Percentiles rank a stretch among this genome's conserved stretches.
These are phyloP conservation scores for Pocillopora verrucosa DNA, from an alignment of 64 coral and sea anemone genomes.

Conservation along the genomic window DNA sequence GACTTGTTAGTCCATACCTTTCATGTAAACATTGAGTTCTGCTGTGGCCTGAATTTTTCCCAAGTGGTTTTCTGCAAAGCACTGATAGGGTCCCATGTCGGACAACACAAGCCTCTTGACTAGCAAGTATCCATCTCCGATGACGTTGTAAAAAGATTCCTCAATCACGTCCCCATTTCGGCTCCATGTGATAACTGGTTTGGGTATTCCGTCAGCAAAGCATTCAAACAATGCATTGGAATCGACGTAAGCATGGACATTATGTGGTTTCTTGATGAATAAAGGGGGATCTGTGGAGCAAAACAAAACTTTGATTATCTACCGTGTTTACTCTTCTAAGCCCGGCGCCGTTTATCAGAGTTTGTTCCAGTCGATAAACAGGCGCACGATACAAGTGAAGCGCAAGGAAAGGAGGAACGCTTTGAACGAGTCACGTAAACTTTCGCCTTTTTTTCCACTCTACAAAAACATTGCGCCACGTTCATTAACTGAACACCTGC, in stretches of 20 bases:
- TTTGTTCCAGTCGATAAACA: too few species aligned
- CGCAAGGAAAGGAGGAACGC: too few species aligned
- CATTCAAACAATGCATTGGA: conserved; percentile 61
- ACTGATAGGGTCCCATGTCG: conserved; percentile 79
- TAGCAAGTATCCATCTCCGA: conserved; percentile 39
- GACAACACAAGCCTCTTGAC: conserved; percentile 23
- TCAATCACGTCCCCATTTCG: conserved; percentile 16
- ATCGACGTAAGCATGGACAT: conserved; percentile 17
- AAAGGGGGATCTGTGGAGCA: conserved; percentile 64
- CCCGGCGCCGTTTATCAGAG: too few species aligned
- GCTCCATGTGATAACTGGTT: conserved; percentile 54
- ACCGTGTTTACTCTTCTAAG: too few species aligned
- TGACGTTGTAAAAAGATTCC: not conserved
- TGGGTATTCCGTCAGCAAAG: conserved; percentile 72
- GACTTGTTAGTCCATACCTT: conserved; percentile 29
- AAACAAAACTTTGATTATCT: not conserved
- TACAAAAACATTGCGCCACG: too few species aligned
- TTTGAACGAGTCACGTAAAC: too few species aligned
- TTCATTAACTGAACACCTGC: too few species aligned
- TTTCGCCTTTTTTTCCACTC: too few species aligned
- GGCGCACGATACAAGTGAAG: too few species aligned
- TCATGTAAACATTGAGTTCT: conserved; percentile 56
- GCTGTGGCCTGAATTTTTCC: conserved; percentile 68
- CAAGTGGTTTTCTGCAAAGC: conserved; percentile 60
- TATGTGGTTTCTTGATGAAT: conserved; percentile 42